Percentiles rank a stretch among this genome's conserved stretches.
Evolutionary conservation across 2,113 vertebrate genomes (phyloP).

Genomic region (Chitala chitala): DNA sequence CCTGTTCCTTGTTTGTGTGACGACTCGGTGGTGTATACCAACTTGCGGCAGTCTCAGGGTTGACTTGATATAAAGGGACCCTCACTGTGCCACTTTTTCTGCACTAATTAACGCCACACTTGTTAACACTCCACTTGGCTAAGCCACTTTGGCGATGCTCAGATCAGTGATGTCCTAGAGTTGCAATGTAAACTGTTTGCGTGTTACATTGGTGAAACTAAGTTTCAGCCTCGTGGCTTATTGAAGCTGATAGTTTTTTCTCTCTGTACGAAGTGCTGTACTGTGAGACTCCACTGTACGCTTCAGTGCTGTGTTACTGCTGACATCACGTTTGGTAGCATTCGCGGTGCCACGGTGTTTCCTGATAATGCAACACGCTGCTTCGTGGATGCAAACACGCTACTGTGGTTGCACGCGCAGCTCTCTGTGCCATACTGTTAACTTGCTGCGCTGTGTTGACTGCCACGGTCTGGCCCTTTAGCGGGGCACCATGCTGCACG

Average conservation of each 20-base stretch:
- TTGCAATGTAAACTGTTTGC: neutral
- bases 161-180: neutral
- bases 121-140: neutral
- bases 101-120: neutral
- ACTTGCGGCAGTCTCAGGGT: neutral
- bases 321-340: too few relatives aligned
- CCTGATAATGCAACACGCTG: neutral
- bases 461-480: neutral
- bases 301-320: neutral
- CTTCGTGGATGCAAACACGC: too few relatives aligned
- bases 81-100: neutral
- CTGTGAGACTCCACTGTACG: neutral
- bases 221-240: neutral
- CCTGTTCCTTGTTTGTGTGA: neutral
- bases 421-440: conserved; percentile 17
- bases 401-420: neutral
- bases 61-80: neutral
- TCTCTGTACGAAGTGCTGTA: neutral
- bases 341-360: neutral
- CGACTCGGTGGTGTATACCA: neutral
- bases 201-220: neutral
- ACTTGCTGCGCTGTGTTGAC: conserved; percentile 7
- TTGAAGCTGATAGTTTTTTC: neutral
- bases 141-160: neutral
- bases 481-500: neutral